Evolutionary conservation across 1,140 invertebrate genomes (phyloP).

Genomic region (Lanistes nyassanus): DNA sequence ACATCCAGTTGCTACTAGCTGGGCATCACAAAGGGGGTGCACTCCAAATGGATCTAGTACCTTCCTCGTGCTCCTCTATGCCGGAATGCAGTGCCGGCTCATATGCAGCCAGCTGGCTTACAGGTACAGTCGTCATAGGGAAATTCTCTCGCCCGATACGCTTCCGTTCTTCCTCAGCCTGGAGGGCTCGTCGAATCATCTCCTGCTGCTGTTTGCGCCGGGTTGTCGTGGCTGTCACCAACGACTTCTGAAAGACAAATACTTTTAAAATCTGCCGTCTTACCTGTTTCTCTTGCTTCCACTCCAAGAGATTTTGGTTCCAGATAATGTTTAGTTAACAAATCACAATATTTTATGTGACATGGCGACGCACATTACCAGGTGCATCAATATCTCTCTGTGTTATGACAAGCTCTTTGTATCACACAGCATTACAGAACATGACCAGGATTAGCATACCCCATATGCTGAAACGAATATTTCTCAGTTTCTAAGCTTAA

Average conservation of each 20-base stretch:
- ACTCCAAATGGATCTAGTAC: constrained; percentile 36
- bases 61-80: constrained; percentile 66
- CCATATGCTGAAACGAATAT: too few species aligned
- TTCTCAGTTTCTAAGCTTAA: too few species aligned
- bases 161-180: constrained; percentile 95
- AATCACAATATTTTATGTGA: too few species aligned
- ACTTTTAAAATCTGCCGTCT: too few species aligned
- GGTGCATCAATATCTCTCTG: too few species aligned
- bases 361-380: too few species aligned
- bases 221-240: constrained; percentile 98
- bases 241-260: constrained; percentile 75
- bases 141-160: constrained; percentile 94
- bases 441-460: too few species aligned
- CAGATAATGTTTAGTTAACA: too few species aligned
- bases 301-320: too few species aligned
- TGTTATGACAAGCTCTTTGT: too few species aligned
- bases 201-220: constrained; percentile 99
- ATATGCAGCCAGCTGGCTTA: constrained; percentile 87
- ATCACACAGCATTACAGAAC: too few species aligned
- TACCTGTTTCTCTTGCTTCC: too few species aligned
- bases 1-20: neutral
- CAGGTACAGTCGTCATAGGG: constrained; percentile 94
- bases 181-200: constrained; percentile 91
- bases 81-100: constrained; percentile 89
- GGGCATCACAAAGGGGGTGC: neutral